These are phyloP conservation scores for Xestia rhomboidea DNA, from an alignment of 2,888 invertebrate species.

Conservation along the genomic window DNA sequence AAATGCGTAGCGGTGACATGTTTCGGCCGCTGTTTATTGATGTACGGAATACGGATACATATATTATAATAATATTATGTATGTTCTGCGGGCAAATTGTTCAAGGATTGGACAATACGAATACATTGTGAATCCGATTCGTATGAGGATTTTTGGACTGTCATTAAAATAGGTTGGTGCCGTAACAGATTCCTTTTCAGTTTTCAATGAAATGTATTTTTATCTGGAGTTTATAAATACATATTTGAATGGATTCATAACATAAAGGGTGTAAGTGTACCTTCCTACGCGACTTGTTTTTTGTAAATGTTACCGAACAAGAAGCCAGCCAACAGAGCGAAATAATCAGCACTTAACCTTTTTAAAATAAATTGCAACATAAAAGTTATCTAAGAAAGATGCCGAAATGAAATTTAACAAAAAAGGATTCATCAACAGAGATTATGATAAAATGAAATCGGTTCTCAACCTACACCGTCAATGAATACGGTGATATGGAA, in stretches of 20 bases:
- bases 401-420: conserved; percentile 31
- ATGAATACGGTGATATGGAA: conserved; percentile 32
- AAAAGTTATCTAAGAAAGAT: conserved; percentile 32
- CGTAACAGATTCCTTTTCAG: not conserved
- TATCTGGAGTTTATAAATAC: not conserved
- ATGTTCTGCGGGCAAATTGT: conserved; percentile 8
- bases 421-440: conserved; percentile 42
- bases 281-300: not conserved
- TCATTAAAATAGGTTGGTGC: not conserved
- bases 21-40: conserved; percentile 30
- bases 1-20: conserved; percentile 37
- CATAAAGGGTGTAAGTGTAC: conserved; percentile 12
- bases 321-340: conserved; percentile 4
- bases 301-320: conserved; percentile 35
- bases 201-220: not conserved
- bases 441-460: conserved; percentile 39
- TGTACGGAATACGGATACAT: conserved; percentile 32
- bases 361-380: conserved; percentile 30
- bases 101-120: not conserved
- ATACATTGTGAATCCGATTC: not conserved
- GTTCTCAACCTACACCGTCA: conserved; percentile 53
- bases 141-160: not conserved
- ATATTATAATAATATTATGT: conserved; percentile 31
- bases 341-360: conserved; percentile 51
- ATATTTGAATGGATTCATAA: not conserved